A percentile compares a stretch with the other conserved stretches of the same genome.
These are phyloP conservation scores for Malacosoma neustria DNA, from an alignment of 2,888 invertebrate species.

Conservation along the genomic window DNA sequence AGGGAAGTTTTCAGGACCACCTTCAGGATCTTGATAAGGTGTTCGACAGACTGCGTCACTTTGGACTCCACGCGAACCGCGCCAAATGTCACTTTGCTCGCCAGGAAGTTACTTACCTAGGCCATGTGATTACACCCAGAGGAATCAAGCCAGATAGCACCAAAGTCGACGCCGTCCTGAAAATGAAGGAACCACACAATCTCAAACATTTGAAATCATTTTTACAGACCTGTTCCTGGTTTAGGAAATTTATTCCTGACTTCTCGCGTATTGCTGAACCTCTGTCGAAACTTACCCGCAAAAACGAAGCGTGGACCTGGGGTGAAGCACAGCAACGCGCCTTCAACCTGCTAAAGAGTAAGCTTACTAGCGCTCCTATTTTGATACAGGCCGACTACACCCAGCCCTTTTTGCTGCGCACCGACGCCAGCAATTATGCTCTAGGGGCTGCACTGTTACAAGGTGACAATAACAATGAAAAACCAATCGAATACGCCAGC, in stretches of 20 bases:
- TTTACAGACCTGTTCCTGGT: constrained; percentile 18
- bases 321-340: constrained; percentile 6
- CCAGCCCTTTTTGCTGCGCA: constrained; percentile 1
- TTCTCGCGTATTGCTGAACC: constrained; percentile 13
- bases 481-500: constrained; percentile 16
- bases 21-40: constrained; percentile 3
- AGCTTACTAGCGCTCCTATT: constrained; percentile 6
- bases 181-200: constrained; percentile 6
- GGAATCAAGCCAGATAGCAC: constrained; percentile 11
- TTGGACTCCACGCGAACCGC: constrained; percentile 7
- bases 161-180: constrained; percentile 12
- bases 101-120: constrained; percentile 10
- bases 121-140: constrained; percentile 10
- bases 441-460: constrained; percentile 3
- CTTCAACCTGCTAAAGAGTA: constrained; percentile 4
- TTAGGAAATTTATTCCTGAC: constrained; percentile 14
- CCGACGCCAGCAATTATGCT: constrained; percentile 2
- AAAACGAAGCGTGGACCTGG: constrained; percentile 11
- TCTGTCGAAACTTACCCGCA: constrained; percentile 12
- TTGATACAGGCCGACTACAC: constrained; percentile 6
- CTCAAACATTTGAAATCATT: constrained; percentile 9
- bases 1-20: not conserved
- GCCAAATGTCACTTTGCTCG: constrained; percentile 7
- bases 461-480: constrained; percentile 3
- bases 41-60: constrained; percentile 1